Base-by-base conservation (phyloP, 2,113 vertebrate genomes). In the Oncorhynchus kisutch region DNA sequence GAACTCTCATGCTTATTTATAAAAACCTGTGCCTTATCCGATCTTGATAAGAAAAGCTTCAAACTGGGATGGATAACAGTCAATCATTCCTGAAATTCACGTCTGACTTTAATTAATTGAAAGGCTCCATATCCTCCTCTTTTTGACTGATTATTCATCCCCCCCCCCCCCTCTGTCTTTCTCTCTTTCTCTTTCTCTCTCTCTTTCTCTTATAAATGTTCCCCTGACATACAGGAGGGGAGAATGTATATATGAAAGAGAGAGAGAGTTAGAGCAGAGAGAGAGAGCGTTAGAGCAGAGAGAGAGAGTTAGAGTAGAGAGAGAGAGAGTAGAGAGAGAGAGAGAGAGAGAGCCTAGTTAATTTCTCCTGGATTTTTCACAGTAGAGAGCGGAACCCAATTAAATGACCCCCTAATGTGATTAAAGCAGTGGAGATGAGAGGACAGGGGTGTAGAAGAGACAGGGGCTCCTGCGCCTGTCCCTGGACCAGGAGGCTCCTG, bases 131-230 rank as follows among this genome's bases (percentile, higher is more conserved):
- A 78, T 64, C 81, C 60, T 71, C 76, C 76, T 80, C 64, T 73
- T 81, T 77, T 82, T 81, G 59, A 70, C 8, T 70, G n/a, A 80
- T 85, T 83, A 83, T 84, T 83, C 79, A 86, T 82, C 49, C 49
- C 3, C 2, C 9, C n/a, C 49, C 49, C 3, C 9, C 39, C 9
- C 39, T 11, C 39, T 11, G 9, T 11, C 9, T 45, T 9, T 45
- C 39, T 45, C 8, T 45, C 39, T 2, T 8, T 39, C 39, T 39
- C 39, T 24, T 12, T 66, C 24, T 27, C 25, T 25, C 6, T 66
- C 24, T 16, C 7, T 67, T 12, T 25, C 64, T 24, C 27, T 27
- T 16, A 22, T 29, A 16, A 18, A 54, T 54, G 51, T 54, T 54
- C 51, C 51, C 12, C 51, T 16, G 54, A 66, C 16, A 69, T 67